Evolutionary conservation across 2,888 invertebrate species (phyloP), one percentile per base, ranked within the genome.

Genomic region (Chrysopilus asiliformis): DNA sequence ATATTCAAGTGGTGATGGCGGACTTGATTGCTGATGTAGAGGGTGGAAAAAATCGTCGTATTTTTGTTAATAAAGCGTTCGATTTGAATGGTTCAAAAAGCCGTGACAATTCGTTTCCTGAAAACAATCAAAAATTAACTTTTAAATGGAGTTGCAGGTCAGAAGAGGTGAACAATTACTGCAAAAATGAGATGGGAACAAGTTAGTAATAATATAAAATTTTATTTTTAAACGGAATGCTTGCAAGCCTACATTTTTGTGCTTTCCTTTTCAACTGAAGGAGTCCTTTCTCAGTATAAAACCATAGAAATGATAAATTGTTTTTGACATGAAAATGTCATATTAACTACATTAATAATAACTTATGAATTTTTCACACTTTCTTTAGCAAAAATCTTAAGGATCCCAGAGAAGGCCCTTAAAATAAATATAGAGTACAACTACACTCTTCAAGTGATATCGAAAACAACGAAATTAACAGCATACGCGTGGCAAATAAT

Each of bases 71-170:
- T 4, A 17, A 27, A 27, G 3, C 9, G 7, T 14, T 35, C 10
- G 12, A 8, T 14, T 1, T 42, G 4, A 36, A 36, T 30, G 42
- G 32, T 12, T 34, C 32, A 17, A 20, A 38, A 24, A 42, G 42
- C 29, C 30, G 20, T 6, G 42, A 42, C 38, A 9, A 32, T 14
- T 30, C 35, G 10, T 25, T 34, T 18, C 26, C 28, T 4, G 13
- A 17, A 22, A 15, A 14, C 2, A 24, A 29, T 10, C 24, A 12
- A 13, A 37, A 40, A 18, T 33, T 42, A 32, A 18, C 10, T n/a
- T 42, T 33, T 36, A 10, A 19, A 14, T 42, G 42, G 42, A 30
- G 32, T 19, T 42, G 42, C 27, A n/a, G 4, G 12, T 27, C 32
- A 4, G 13, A 29, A 5, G 26, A 15, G 7, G 15, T 2, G 2